Evolutionary conservation across 2,888 invertebrate genomes (phyloP).

Genomic region (Xestobium rufovillosum): DNA sequence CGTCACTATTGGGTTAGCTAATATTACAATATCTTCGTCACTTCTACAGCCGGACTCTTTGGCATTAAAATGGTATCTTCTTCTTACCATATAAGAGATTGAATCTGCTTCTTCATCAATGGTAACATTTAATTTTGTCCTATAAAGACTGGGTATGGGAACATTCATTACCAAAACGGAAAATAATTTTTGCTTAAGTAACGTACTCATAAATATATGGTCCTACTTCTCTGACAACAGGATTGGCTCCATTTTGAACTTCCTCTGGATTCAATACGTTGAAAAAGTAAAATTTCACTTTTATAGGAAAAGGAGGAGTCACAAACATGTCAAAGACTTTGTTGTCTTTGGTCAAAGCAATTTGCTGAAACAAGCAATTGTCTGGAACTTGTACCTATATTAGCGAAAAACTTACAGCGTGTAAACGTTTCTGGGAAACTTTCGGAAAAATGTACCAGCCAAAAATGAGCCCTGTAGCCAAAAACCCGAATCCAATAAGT

Average conservation of each 20-base stretch:
- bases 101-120: conserved; percentile 48
- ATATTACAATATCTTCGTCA: conserved; percentile 48
- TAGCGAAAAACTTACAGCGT: no score
- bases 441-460: no score
- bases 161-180: not conserved
- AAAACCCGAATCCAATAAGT: no score
- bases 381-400: no score
- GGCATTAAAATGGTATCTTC: conserved; percentile 48
- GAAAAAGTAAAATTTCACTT: conserved; percentile 50
- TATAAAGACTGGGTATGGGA: not conserved
- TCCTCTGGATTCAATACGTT: conserved; percentile 55
- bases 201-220: conserved; percentile 58
- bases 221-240: conserved; percentile 51
- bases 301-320: conserved; percentile 50
- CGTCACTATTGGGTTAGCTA: conserved; percentile 52
- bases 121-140: conserved; percentile 12
- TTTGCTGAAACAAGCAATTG: no score
- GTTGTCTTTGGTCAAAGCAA: conserved; percentile 50
- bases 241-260: conserved; percentile 47
- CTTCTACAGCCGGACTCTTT: conserved; percentile 43
- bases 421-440: no score
- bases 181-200: conserved; percentile 2
- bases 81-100: conserved; percentile 47
- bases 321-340: conserved; percentile 53
- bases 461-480: no score